Percentiles rank a stretch among this genome's conserved stretches.
Evolutionary conservation across 1,140 invertebrate genomes (phyloP).

Genomic region (Cydia amplana): DNA sequence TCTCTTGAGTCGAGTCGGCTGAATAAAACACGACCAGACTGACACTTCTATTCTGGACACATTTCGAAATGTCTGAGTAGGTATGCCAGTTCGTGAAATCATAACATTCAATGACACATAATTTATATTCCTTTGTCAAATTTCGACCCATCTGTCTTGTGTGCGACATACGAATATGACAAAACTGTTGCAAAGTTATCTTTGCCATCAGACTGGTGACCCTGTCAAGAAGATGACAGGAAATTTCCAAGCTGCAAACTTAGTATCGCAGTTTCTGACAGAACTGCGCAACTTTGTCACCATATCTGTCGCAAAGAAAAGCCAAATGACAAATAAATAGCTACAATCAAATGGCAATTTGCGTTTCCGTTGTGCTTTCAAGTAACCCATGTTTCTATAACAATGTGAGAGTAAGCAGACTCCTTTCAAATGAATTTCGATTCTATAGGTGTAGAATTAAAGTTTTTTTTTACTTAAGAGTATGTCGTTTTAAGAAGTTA

Average conservation of each 20-base stretch:
- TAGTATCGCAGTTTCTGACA: background rate
- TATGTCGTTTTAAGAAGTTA: background rate
- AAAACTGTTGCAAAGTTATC: conserved; percentile 12
- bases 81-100: background rate
- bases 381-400: background rate
- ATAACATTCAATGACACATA: background rate
- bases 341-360: conserved; percentile 36
- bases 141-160: conserved; percentile 6
- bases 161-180: conserved; percentile 12
- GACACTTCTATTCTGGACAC: no score
- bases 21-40: no score
- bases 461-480: background rate
- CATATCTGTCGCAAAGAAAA: conserved; percentile 17
- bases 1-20: no score
- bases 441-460: background rate
- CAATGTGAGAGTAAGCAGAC: background rate
- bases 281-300: conserved; percentile 1
- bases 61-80: background rate
- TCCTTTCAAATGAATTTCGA: background rate
- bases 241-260: background rate
- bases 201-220: background rate
- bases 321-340: conserved; percentile 35
- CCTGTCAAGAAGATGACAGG: background rate
- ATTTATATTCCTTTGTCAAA: conserved; percentile 10
- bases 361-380: conserved; percentile 32